Evolutionary conservation across 2,113 vertebrate genomes (phyloP), one percentile per base, ranked within the genome.

Genomic region (Piprites chloris): DNA sequence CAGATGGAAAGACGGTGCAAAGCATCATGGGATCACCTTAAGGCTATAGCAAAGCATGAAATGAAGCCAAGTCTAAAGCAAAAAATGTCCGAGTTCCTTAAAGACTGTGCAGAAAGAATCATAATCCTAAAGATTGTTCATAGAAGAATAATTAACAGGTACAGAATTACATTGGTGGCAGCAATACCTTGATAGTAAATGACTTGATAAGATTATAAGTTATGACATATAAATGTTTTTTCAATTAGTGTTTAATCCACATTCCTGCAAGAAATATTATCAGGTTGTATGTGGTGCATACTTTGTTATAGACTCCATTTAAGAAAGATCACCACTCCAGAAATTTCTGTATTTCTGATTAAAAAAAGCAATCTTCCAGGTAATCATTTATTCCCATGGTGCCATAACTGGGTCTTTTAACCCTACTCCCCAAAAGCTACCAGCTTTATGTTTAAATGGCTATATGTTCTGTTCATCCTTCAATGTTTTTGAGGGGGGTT

Each of bases 1-100:
- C 99, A 99, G 98, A 99, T 99, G 99, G 99, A 99, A 96, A 98
- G 98, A 92, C 97, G 99, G 83, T 99, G 99, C 98, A 99, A 99
- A 98, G 99, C 99, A 96, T 99, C 99, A 10, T 99, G 99, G 99
- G 99, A 99, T 98, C 99, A 99, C 97, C 98, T 99, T 76, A 99
- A 99, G 97, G 98, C 99, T 95, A 99, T 99, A 85, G 98, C 99
- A 66, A 99, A 99, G 96, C 98, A 99, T 77, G 99, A 99, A 98
- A 99, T 99, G 98, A 99, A 99, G 90, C 98, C 98, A 65, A 98
- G 97, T 53, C 95, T 99, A 92, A 99, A 99, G 92, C 99, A 99
- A 96, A 99, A 99, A 93, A 99, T 99, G 99, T 99, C 99, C 0
- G 99, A 99, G 94, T 99, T 99, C 96, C 98, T 99, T 44, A 99